Conservation (phyloP, 2,797 vertebrate species). For the Peromyscus nudipes region DNA sequence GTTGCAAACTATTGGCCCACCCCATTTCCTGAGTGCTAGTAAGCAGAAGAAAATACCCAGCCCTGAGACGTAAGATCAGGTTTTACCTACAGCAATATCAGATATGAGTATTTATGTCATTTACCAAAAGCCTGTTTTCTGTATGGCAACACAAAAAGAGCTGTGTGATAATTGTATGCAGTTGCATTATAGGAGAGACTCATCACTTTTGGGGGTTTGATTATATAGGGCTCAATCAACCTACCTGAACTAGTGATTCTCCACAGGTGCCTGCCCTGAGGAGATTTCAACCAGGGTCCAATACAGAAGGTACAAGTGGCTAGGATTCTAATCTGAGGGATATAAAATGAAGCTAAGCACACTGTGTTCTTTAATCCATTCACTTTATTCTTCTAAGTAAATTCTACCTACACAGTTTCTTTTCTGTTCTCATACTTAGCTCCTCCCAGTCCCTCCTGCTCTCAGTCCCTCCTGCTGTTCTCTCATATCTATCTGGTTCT, state of each 20-base stretch:
- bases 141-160: not conserved
- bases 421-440: no score
- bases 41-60: not conserved
- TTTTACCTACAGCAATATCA: not conserved
- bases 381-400: no score
- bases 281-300: no score
- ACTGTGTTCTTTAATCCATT: no score
- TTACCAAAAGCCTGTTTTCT: not conserved
- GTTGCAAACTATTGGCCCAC: not conserved
- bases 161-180: not conserved
- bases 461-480: no score
- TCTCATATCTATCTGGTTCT: no score
- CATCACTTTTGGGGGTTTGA: not conserved
- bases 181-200: not conserved
- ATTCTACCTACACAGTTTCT: no score
- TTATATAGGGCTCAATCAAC: not conserved
- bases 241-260: not conserved
- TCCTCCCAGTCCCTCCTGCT: no score
- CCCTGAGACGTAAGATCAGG: not conserved
- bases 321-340: no score
- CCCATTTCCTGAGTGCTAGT: not conserved
- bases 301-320: no score
- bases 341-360: no score
- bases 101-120: not conserved
- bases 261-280: no score